A percentile compares a stretch with the other conserved stretches of the same genome.
Conservation (phyloP, 2,113 vertebrate species). For the Amphiprion ocellaris region DNA sequence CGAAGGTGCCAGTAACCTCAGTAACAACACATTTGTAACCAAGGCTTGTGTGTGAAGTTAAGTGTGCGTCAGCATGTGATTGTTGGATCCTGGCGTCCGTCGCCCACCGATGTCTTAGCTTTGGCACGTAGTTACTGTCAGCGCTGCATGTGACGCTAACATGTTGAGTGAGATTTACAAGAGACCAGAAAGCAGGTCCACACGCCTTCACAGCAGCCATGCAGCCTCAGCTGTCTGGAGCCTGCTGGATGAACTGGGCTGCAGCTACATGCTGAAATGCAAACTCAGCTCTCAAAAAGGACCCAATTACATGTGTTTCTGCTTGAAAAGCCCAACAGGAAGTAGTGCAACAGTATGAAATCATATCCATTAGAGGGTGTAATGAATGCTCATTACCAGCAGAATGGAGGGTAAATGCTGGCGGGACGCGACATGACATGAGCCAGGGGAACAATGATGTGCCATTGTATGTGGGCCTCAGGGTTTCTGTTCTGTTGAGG, state of each 20-base stretch:
- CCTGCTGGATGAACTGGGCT: constrained; percentile 16
- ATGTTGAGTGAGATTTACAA: constrained; percentile 60
- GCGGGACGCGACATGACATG: constrained; percentile 35
- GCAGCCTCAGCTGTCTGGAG: constrained; percentile 43
- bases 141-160: constrained; percentile 20
- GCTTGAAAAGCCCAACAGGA: constrained; percentile 34
- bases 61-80: constrained; percentile 2
- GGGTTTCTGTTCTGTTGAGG: background rate
- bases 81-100: constrained; percentile 10
- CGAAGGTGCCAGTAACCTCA: constrained; percentile 32
- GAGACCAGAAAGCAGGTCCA: constrained; percentile 1
- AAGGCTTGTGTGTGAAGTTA: background rate
- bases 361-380: constrained; percentile 59
- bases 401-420: constrained; percentile 3
- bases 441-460: constrained; percentile 34
- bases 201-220: background rate
- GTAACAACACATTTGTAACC: constrained; percentile 17
- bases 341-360: constrained; percentile 43
- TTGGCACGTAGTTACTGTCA: constrained; percentile 54
- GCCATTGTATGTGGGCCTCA: background rate
- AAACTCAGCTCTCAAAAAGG: constrained; percentile 49
- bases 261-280: constrained; percentile 50
- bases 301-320: constrained; percentile 41
- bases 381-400: constrained; percentile 53
- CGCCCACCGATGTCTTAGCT: constrained; percentile 22